Conservation (phyloP, 2,113 vertebrate genomes). For the Pterocles burchelli region DNA sequence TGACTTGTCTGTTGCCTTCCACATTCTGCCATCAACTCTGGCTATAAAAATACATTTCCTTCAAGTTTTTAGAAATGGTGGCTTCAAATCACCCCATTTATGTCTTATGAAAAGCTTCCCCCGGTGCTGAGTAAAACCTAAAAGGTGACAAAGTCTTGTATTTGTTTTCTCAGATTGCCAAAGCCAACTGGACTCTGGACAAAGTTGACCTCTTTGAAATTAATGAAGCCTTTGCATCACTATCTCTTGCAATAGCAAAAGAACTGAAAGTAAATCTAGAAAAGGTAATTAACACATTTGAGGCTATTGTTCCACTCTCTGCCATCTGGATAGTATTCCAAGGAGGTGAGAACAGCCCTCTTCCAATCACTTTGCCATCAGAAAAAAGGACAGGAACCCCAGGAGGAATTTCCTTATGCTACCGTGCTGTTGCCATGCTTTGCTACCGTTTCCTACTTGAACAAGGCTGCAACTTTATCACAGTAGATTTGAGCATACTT, state of each 20-base stretch:
- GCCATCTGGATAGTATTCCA: neutral
- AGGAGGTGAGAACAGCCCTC: neutral
- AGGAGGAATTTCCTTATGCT: accelerated
- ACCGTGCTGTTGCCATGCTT: accelerated
- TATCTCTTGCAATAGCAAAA: slow-evolving; percentile 83
- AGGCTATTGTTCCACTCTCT: neutral
- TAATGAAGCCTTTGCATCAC: slow-evolving; percentile 92
- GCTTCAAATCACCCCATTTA: neutral
- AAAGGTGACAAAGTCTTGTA: neutral
- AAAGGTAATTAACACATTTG: slow-evolving; percentile 78
- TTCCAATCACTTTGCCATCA: neutral
- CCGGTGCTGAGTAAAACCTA: neutral
- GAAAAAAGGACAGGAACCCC: neutral
- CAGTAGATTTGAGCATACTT: accelerated
- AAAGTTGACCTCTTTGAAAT: slow-evolving; percentile 94
- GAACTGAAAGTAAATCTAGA: slow-evolving; percentile 88
- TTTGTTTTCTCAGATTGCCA: slow-evolving; percentile 79
- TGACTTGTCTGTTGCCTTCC: neutral
- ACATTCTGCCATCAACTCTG: neutral
- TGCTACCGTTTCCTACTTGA: accelerated
- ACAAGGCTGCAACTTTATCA: accelerated
- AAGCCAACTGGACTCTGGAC: slow-evolving; percentile 89
- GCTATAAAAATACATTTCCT: neutral
- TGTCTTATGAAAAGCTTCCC: neutral
- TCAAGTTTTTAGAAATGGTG: neutral